phyloP scores from a whole-genome alignment of 2,888 invertebrate species.

The Corythucha ciliata region DNA sequence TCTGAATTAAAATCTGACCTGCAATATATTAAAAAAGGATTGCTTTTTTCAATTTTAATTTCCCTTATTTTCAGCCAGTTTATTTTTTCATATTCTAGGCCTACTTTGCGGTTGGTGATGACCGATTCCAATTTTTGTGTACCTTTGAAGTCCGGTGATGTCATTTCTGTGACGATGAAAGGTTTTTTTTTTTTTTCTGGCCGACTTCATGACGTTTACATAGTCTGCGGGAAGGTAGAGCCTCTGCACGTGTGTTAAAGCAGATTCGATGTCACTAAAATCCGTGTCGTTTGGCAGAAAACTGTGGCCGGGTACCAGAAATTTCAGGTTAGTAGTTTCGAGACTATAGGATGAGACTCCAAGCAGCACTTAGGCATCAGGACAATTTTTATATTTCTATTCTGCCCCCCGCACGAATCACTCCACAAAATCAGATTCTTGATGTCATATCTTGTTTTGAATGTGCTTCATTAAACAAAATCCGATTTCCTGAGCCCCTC shows the following conservation, averaged over 20 bases:
- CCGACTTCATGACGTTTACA: conserved; percentile 21
- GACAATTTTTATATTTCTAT: conserved; percentile 31
- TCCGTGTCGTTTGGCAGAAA: conserved; percentile 32
- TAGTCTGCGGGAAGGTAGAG: conserved; percentile 24
- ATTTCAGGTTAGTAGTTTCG: conserved; percentile 28
- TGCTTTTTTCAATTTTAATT: neutral
- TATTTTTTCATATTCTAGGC: too few species aligned
- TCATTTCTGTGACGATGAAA: conserved; percentile 27
- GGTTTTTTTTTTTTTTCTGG: conserved; percentile 29
- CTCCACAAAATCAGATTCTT: conserved; percentile 26
- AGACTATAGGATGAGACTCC: conserved; percentile 25
- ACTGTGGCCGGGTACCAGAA: conserved; percentile 31
- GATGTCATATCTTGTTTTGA: conserved; percentile 19
- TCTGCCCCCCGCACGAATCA: conserved; percentile 34
- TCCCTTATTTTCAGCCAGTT: neutral
- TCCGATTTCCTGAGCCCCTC: conserved; percentile 37
- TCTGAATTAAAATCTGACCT: neutral
- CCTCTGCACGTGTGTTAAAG: conserved; percentile 27
- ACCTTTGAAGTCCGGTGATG: conserved; percentile 15
- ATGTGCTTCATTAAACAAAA: conserved; percentile 34
- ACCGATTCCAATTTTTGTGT: conserved; percentile 18
- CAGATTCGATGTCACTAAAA: conserved; percentile 34
- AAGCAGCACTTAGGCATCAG: conserved; percentile 30
- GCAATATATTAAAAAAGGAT: too few species aligned
- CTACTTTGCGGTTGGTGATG: conserved; percentile 14